These are phyloP conservation scores for Melanophora roralis DNA, from an alignment of 2,888 invertebrate species.

Conservation along the genomic window DNA sequence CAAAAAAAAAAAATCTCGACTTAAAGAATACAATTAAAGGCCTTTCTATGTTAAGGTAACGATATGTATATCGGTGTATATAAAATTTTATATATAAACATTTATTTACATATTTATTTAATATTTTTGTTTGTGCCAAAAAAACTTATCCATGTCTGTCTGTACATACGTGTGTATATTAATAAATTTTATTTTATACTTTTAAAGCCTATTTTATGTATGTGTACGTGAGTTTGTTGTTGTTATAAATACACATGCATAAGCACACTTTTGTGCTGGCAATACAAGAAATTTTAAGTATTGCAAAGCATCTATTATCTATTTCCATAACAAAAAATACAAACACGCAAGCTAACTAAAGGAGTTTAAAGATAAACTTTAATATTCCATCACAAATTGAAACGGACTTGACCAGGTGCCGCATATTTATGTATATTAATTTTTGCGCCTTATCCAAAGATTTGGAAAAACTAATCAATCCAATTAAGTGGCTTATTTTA, in stretches of 20 bases:
- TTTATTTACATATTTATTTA: constrained; percentile 6
- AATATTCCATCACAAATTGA: not conserved
- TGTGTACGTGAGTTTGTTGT: not conserved
- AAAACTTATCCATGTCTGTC: constrained; percentile 13
- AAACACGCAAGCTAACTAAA: not conserved
- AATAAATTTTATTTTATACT: constrained; percentile 62
- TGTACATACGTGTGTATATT: constrained; percentile 37
- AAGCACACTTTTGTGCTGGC: constrained; percentile 12
- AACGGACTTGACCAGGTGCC: not conserved
- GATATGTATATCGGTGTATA: not conserved
- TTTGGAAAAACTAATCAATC: too few relatives aligned
- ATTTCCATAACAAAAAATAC: constrained; percentile 45
- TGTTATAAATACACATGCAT: not conserved
- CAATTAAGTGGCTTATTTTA: not conserved
- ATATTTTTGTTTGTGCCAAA: constrained; percentile 14
- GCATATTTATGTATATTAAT: too few relatives aligned
- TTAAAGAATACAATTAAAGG: not conserved
- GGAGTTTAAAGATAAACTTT: not conserved
- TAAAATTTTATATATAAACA: not conserved
- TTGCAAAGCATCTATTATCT: constrained; percentile 45
- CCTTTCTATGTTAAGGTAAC: not conserved
- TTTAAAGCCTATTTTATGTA: constrained; percentile 55
- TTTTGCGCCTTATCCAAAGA: too few relatives aligned
- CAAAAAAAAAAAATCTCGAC: too few relatives aligned
- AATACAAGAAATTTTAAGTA: constrained; percentile 51